Conservation (phyloP, 1,140 invertebrate genomes). For the Oscheius sp. region DNA sequence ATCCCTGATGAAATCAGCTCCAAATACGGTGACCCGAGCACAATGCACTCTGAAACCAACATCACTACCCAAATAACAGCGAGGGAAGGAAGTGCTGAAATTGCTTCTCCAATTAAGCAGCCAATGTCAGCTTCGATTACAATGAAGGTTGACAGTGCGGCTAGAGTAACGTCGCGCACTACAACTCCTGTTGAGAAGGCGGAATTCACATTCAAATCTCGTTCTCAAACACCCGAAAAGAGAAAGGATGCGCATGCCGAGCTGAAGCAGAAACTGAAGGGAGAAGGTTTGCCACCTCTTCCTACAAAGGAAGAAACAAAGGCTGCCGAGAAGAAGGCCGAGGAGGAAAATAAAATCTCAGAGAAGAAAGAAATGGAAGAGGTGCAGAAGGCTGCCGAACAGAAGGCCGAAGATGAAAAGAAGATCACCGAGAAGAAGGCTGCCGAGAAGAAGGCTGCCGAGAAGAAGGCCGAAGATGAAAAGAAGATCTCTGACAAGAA, state of each 20-base stretch:
- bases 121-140: constrained; percentile 29
- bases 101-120: constrained; percentile 27
- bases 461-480: background rate
- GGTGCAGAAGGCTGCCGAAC: background rate
- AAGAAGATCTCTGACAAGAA: background rate
- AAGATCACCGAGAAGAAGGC: background rate
- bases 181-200: background rate
- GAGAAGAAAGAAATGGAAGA: background rate
- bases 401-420: background rate
- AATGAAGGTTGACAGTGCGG: constrained; percentile 20
- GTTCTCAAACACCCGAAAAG: constrained; percentile 10
- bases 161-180: background rate
- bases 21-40: constrained; percentile 41
- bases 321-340: background rate
- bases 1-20: constrained; percentile 48
- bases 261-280: constrained; percentile 2
- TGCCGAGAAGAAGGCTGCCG: background rate
- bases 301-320: constrained; percentile 13
- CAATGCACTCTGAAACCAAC: constrained; percentile 38
- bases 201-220: constrained; percentile 22
- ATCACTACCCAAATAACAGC: constrained; percentile 40
- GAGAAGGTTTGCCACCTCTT: constrained; percentile 3
- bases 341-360: no score
- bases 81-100: constrained; percentile 38
- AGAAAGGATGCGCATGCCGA: background rate